Evolutionary conservation across 2,888 invertebrate genomes (phyloP).

Genomic region (Cancer borealis): DNA sequence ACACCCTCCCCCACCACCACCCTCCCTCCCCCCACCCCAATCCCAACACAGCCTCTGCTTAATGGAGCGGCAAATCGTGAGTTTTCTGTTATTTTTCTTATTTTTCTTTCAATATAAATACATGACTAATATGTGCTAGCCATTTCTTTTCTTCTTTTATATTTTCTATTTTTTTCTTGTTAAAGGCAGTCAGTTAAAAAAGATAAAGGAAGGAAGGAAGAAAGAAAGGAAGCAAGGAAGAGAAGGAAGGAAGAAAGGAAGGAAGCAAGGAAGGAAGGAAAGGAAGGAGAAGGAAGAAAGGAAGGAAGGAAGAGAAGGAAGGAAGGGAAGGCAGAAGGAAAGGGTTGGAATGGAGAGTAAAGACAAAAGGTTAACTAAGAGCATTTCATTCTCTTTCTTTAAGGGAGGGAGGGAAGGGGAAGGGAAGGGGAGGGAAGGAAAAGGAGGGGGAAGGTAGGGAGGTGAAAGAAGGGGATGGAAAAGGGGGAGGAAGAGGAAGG

Average conservation of each 20-base stretch:
- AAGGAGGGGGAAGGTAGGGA: no score
- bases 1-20: no score
- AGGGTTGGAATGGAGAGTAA: not conserved
- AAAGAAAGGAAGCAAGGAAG: no score
- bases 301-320: no score
- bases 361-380: not conserved
- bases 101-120: conserved; percentile 8
- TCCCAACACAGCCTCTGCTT: not conserved
- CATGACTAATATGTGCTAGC: conserved; percentile 10
- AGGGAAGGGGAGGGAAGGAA: no score
- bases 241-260: no score
- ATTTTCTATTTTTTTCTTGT: no score
- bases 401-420: no score
- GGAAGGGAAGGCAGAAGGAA: not conserved
- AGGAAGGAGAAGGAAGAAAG: no score
- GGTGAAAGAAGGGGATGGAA: no score
- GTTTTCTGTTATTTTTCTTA: not conserved
- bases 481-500: not conserved
- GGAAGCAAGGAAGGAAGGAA: not conserved
- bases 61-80: not conserved
- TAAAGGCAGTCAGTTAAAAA: not conserved
- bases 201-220: no score
- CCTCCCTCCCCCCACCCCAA: no score
- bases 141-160: not conserved
- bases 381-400: not conserved